Evolutionary conservation across 2,797 vertebrate species (phyloP).

Genomic region (Chaenodraco wilsoni): DNA sequence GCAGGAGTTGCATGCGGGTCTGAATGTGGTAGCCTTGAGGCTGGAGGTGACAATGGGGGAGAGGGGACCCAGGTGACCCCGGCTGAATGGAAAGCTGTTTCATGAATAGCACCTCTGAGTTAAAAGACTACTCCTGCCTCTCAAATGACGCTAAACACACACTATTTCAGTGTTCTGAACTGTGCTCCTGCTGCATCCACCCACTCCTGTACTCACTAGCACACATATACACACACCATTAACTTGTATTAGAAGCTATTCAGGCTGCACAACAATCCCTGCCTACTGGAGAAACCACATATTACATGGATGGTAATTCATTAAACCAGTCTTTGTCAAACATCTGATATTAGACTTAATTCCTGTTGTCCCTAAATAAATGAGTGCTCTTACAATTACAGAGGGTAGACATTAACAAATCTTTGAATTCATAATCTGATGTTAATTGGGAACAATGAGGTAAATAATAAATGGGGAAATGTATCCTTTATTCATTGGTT

Average conservation of each 20-base stretch:
- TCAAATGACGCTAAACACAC: conserved; percentile 62
- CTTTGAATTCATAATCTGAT: conserved; percentile 78
- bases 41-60: conserved; percentile 74
- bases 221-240: conserved; percentile 43
- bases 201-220: conserved; percentile 43
- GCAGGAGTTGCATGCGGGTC: conserved; percentile 63
- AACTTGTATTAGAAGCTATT: conserved; percentile 56
- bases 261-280: conserved; percentile 35
- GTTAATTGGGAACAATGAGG: conserved; percentile 80
- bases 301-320: conserved; percentile 66
- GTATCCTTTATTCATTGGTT: conserved; percentile 66
- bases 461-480: conserved; percentile 66
- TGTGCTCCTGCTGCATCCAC: conserved; percentile 53
- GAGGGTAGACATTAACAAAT: conserved; percentile 66
- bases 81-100: conserved; percentile 74
- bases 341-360: conserved; percentile 61
- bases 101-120: conserved; percentile 78
- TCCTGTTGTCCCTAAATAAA: conserved; percentile 71
- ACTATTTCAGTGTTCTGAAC: conserved; percentile 61
- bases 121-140: conserved; percentile 65
- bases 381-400: conserved; percentile 73
- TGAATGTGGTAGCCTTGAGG: conserved; percentile 78
- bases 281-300: conserved; percentile 50
- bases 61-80: conserved; percentile 74
- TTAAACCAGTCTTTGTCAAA: conserved; percentile 65